phyloP scores from a whole-genome alignment of 2,888 invertebrate genomes.

The Drosophila anomalata region DNA sequence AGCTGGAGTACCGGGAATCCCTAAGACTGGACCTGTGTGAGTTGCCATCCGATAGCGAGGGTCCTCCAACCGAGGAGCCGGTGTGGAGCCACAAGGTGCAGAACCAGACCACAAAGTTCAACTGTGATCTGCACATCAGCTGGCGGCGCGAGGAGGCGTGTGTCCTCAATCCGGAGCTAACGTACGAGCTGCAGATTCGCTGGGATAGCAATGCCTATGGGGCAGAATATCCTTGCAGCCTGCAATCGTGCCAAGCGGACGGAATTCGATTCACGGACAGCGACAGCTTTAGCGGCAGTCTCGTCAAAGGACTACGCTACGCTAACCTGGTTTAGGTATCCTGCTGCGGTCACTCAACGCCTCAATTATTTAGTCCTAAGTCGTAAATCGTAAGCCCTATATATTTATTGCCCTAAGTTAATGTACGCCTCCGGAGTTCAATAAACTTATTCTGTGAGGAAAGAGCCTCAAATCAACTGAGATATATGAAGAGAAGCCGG shows the following conservation, averaged over 20 bases:
- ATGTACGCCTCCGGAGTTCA: conserved; percentile 66
- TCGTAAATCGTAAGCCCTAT: conserved; percentile 39
- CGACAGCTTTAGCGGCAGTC: conserved; percentile 77
- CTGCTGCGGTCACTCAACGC: neutral
- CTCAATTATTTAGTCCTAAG: conserved; percentile 24
- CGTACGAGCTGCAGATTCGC: conserved; percentile 79
- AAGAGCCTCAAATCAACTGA: conserved; percentile 34
- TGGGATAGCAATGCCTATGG: conserved; percentile 81
- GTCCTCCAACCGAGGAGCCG: conserved; percentile 18
- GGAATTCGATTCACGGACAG: conserved; percentile 80
- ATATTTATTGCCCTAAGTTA: conserved; percentile 70
- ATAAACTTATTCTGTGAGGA: conserved; percentile 77
- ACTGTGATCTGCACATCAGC: conserved; percentile 81
- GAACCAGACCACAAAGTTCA: conserved; percentile 80
- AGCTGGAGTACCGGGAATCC: conserved; percentile 77
- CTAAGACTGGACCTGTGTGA: conserved; percentile 77
- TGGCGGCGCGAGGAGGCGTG: conserved; percentile 76
- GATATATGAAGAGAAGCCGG: conserved; percentile 50
- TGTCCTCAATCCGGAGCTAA: conserved; percentile 79
- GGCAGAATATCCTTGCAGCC: conserved; percentile 83
- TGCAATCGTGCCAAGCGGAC: conserved; percentile 78
- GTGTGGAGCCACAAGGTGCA: conserved; percentile 75
- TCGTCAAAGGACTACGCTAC: conserved; percentile 81
- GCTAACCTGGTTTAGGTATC: conserved; percentile 77
- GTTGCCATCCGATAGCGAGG: conserved; percentile 39